Base-by-base conservation (phyloP, 2,113 vertebrate genomes). In the Upupa epops region DNA sequence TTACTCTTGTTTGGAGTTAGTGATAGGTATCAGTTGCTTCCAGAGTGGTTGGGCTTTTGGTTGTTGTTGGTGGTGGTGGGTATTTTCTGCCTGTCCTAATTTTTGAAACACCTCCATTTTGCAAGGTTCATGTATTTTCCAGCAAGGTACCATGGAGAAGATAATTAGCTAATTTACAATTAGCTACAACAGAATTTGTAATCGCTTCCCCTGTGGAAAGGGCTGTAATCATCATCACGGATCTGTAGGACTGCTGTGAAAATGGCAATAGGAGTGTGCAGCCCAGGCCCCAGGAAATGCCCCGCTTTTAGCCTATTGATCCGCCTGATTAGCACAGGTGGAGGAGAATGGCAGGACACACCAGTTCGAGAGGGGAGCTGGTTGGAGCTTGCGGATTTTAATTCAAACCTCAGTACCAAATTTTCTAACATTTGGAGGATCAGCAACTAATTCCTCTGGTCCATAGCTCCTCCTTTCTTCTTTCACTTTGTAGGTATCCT, bases 151-250 rank as follows among this genome's bases (percentile, higher is more conserved):
- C 66, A 92, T 0, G 1, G 55, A 96, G 81, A 95, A 95, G 86
- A 93, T 96, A 96, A 96, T 94, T 96, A 96, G 59, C 86, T 96
- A 95, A 96, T 94, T 96, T 95, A 94, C 86, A 95, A 94, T 96
- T 96, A 96, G 84, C 83, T 94, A 90, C 93, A 93, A 96, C 84
- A 93, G 92, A 92, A 94, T 96, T 87, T 3, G 34, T 90, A 96
- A 94, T 95, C n/a, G 63, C 78, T 96, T 96, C 91, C 92, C 86
- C 86, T 87, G 86, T 96, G 89, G 83, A 95, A 96, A 94, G 78
- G 68, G 66, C 46, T 79, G 81, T 92, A 94, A 96, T 96, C 95
- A 92, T 93, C 90, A 96, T 95, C 90, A 92, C 5, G 0, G 66
- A 92, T 59, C 89, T 82, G 59, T 80, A 94, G 89, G 92, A 89